Evolutionary conservation across 2,797 vertebrate species (phyloP).

Genomic region (Dicrostonyx torquatus): DNA sequence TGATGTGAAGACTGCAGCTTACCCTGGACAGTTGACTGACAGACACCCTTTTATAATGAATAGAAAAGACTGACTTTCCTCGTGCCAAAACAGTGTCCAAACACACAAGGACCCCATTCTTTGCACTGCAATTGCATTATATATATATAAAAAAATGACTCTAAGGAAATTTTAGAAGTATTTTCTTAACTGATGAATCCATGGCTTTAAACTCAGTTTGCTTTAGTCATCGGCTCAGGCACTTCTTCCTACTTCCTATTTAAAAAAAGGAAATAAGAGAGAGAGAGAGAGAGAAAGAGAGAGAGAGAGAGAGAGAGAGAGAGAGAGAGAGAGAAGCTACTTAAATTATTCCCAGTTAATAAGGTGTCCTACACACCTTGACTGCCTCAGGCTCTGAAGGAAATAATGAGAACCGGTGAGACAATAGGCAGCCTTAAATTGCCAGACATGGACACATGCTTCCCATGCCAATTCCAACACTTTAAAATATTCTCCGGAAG

Average conservation of each 20-base stretch:
- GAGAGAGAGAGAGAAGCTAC: constrained; percentile 19
- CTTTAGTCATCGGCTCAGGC: neutral
- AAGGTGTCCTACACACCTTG: constrained; percentile 14
- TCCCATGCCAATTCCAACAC: neutral
- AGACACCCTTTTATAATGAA: neutral
- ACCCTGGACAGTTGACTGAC: neutral
- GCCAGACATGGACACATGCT: neutral
- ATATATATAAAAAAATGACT: neutral
- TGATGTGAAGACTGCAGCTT: neutral
- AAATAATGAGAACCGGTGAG: neutral
- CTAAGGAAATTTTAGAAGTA: neutral
- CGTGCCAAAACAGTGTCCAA: neutral
- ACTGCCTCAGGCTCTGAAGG: constrained; percentile 22
- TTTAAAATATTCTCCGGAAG: constrained; percentile 15
- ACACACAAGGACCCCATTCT: neutral
- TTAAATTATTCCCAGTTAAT: constrained; percentile 62
- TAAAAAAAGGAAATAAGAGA: no score
- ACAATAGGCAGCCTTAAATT: constrained; percentile 34
- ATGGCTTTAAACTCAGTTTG: neutral
- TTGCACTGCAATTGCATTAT: neutral
- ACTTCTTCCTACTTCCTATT: neutral
- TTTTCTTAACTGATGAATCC: neutral
- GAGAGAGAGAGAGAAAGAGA: neutral
- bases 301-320: no score
- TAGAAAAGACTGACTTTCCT: neutral